Percentiles rank a stretch among this genome's conserved stretches.
These are phyloP conservation scores for Parazoanthus swiftii DNA, from an alignment of 92 coral and sea anemone species.

Conservation along the genomic window DNA sequence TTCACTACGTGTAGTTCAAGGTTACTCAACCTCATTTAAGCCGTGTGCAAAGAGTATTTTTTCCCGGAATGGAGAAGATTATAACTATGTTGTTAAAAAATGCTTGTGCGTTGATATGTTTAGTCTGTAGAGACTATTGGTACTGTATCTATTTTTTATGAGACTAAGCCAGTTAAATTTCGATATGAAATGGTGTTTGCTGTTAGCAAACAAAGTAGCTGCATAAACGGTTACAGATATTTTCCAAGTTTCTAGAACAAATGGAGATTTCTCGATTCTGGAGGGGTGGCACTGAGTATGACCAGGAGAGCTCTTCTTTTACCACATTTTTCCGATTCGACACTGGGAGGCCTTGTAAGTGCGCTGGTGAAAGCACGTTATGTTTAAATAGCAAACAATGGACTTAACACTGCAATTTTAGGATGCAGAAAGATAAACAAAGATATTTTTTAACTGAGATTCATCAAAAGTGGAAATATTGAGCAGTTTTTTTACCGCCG, in stretches of 20 bases:
- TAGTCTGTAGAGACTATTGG: too few species aligned
- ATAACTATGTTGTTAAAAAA: background rate
- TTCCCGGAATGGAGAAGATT: background rate
- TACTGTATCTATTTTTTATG: background rate
- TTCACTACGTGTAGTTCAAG: too few species aligned
- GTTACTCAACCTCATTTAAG: background rate
- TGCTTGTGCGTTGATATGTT: background rate
- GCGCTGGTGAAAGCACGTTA: slow-evolving; percentile 1
- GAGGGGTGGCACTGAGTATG: background rate
- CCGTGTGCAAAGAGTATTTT: background rate
- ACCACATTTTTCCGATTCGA: background rate
- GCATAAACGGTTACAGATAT: background rate
- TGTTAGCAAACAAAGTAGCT: background rate
- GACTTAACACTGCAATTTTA: slow-evolving; percentile 7
- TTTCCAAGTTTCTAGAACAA: too few species aligned
- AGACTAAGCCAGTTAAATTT: background rate
- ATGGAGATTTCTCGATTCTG: background rate
- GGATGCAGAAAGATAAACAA: slow-evolving; percentile 14
- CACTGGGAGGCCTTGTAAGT: slow-evolving; percentile 4
- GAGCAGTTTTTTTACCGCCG: slow-evolving; percentile 34
- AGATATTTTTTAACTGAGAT: background rate
- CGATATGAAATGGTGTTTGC: background rate
- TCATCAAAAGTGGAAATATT: slow-evolving; percentile 27
- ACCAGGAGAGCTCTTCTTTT: background rate
- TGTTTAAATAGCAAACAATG: background rate